These are phyloP conservation scores for Sebastes melanostomus DNA, from an alignment of 2,797 vertebrate genomes.

Conservation along the genomic window DNA sequence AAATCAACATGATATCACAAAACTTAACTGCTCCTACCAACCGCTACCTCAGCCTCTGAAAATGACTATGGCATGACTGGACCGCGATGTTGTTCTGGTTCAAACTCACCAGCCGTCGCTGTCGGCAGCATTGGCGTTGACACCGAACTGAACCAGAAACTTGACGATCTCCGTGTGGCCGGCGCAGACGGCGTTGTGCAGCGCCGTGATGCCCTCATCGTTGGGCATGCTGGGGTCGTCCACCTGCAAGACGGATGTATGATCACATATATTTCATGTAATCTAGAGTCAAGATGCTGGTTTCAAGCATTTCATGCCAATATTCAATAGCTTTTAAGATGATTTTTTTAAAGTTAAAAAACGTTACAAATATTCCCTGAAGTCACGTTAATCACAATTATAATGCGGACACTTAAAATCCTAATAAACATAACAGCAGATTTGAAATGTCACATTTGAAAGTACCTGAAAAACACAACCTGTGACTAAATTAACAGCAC, in stretches of 20 bases:
- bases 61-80: not conserved
- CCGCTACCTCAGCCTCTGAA: no score
- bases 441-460: not conserved
- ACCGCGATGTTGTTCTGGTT: not conserved
- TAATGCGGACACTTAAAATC: accelerated
- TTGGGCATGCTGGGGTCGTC: slow-evolving; percentile 94
- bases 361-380: not conserved
- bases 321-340: not conserved
- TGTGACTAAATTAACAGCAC: not conserved
- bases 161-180: slow-evolving; percentile 94
- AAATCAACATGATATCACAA: no score
- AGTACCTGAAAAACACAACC: not conserved
- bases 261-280: not conserved
- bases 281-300: not conserved
- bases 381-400: not conserved
- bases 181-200: slow-evolving; percentile 95
- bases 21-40: no score
- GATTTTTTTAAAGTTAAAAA: not conserved
- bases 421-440: not conserved
- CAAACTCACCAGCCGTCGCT: slow-evolving; percentile 93
- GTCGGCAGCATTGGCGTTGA: slow-evolving; percentile 94
- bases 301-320: not conserved
- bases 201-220: slow-evolving; percentile 95
- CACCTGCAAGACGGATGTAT: slow-evolving; percentile 77
- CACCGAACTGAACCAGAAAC: slow-evolving; percentile 95